phyloP scores from a whole-genome alignment of 2,113 vertebrate species.

The Daubentonia madagascariensis region DNA sequence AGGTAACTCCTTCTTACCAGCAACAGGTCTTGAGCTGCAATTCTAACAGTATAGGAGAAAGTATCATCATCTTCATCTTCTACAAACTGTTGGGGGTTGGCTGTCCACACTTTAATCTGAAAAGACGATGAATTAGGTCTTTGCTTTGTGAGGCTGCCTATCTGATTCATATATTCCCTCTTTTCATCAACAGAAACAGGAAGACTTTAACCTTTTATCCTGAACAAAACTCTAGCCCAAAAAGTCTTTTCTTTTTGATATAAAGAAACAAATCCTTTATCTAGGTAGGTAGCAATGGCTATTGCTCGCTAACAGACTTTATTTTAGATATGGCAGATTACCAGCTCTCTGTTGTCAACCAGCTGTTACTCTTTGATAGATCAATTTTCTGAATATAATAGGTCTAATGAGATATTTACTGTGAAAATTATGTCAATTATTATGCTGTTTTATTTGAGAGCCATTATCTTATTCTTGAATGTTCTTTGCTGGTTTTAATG shows the following conservation, averaged over 20 bases:
- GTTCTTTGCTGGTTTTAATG: not conserved
- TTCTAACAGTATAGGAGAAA: constrained; percentile 98
- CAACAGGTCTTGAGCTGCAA: constrained; percentile 96
- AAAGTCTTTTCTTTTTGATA: not conserved
- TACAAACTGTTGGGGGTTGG: constrained; percentile 98
- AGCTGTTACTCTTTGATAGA: not conserved
- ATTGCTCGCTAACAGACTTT: not conserved
- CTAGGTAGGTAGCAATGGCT: not conserved
- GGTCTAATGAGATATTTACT: not conserved
- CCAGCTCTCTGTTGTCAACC: not conserved
- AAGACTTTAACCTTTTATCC: not conserved
- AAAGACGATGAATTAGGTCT: not conserved
- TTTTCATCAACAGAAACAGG: not conserved
- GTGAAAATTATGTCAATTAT: not conserved
- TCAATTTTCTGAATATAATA: not conserved
- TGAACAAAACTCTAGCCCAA: not conserved
- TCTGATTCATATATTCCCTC: not conserved
- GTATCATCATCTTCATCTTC: constrained; percentile 99
- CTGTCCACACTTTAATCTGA: constrained; percentile 98
- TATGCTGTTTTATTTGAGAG: not conserved
- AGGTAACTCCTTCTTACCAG: constrained; percentile 85
- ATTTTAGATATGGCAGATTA: not conserved
- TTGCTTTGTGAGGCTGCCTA: not conserved
- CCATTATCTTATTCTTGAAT: not conserved
- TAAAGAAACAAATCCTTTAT: not conserved